Evolutionary conservation across 1,140 invertebrate species (phyloP).

Genomic region (Brachionus paranguensis): DNA sequence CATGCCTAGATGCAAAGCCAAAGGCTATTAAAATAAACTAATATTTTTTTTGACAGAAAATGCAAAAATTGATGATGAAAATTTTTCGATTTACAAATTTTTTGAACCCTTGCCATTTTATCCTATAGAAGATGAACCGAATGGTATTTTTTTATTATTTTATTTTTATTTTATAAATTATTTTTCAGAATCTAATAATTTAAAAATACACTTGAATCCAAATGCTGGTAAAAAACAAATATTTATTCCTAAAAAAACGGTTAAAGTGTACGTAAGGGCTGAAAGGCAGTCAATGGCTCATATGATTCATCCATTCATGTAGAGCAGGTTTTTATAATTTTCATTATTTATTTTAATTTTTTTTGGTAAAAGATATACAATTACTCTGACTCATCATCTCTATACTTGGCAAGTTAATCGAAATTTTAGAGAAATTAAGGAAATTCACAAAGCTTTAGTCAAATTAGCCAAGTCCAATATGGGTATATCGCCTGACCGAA

Average conservation of each 20-base stretch:
- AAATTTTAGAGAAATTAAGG: not conserved
- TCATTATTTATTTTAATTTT: not conserved
- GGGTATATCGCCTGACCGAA: not conserved
- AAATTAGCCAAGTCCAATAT: constrained; percentile 12
- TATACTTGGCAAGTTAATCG: constrained; percentile 27
- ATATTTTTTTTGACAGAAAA: not conserved
- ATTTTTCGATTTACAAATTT: not conserved
- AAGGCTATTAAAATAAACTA: not conserved
- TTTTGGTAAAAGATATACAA: not conserved
- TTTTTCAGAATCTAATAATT: not conserved
- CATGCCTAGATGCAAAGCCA: not conserved
- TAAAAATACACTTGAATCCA: constrained; percentile 27
- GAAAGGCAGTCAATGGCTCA: constrained; percentile 16
- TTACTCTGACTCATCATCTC: constrained; percentile 8
- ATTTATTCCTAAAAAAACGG: not conserved
- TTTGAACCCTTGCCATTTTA: constrained; percentile 26
- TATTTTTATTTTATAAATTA: not conserved
- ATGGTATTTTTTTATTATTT: not conserved
- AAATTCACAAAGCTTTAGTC: not conserved
- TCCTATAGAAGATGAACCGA: not conserved
- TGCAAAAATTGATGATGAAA: not conserved
- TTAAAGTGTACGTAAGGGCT: constrained; percentile 24
- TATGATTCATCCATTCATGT: constrained; percentile 33
- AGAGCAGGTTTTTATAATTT: not conserved
- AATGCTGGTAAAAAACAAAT: not conserved